These are phyloP conservation scores for Diploscapter pachys DNA, from an alignment of 1,140 invertebrate species.

Conservation along the genomic window DNA sequence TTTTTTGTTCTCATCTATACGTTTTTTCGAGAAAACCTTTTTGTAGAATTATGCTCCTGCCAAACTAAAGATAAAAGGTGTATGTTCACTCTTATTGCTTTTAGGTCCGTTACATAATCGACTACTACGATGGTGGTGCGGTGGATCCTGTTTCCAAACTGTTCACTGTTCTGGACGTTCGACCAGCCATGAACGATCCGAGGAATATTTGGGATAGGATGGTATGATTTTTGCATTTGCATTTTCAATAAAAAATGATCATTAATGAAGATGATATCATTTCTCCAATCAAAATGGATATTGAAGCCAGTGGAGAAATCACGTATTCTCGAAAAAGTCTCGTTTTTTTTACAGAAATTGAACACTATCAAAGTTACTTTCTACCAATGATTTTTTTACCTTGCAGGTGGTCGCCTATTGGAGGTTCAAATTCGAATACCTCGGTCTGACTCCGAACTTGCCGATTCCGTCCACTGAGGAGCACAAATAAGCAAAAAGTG, in stretches of 20 bases:
- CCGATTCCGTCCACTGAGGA: conserved; percentile 48
- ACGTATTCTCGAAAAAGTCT: not conserved
- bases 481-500: not conserved
- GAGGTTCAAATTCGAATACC: conserved; percentile 66
- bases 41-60: not conserved
- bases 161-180: conserved; percentile 91
- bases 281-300: too few species aligned
- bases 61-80: too few species aligned
- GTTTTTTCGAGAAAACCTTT: conserved; percentile 23
- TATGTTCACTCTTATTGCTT: not conserved
- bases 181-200: conserved; percentile 90
- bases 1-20: conserved; percentile 22
- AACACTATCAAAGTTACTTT: too few species aligned
- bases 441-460: conserved; percentile 46
- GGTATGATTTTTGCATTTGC: conserved; percentile 59
- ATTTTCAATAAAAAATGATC: too few species aligned
- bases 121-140: conserved; percentile 92
- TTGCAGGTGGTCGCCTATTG: conserved; percentile 74
- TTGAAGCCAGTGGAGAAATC: too few species aligned
- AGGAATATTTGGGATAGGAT: conserved; percentile 92
- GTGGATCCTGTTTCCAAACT: conserved; percentile 73
- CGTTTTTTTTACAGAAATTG: too few species aligned
- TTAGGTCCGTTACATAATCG: conserved; percentile 81
- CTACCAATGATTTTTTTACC: not conserved
- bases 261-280: too few species aligned